These are phyloP conservation scores for Planococcus citri DNA, from an alignment of 1,140 invertebrate species.

Conservation along the genomic window DNA sequence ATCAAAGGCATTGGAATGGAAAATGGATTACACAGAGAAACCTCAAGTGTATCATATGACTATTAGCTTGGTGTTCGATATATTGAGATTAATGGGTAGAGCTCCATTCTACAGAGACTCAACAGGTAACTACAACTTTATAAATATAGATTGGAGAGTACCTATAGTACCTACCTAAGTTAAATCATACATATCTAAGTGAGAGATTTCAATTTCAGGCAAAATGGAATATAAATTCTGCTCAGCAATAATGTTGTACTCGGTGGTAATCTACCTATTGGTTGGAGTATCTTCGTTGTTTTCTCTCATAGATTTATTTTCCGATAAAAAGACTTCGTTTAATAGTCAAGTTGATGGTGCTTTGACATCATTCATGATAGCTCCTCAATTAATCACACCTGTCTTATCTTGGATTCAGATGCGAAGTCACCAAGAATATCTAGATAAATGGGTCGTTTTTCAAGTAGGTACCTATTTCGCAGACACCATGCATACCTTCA, in stretches of 20 bases:
- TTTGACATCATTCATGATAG: not conserved
- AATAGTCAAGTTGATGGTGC: not conserved
- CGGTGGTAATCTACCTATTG: not conserved
- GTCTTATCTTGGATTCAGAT: not conserved
- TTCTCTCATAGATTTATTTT: not conserved
- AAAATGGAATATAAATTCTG: not conserved
- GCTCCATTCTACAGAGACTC: not conserved
- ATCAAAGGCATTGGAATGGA: conserved; percentile 1
- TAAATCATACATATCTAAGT: too few relatives aligned
- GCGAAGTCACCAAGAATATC: not conserved
- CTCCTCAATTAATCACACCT: not conserved
- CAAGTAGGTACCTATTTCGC: not conserved
- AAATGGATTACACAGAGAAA: not conserved
- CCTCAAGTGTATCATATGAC: not conserved
- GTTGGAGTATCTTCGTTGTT: not conserved
- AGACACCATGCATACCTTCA: not conserved
- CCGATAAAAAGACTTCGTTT: not conserved
- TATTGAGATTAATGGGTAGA: not conserved
- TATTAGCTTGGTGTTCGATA: not conserved
- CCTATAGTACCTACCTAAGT: too few relatives aligned
- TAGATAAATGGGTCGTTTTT: not conserved
- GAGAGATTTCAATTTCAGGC: too few relatives aligned
- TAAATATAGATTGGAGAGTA: too few relatives aligned
- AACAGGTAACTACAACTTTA: not conserved
- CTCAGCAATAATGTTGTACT: not conserved